Conservation (phyloP, 1,140 invertebrate species). For the Anoplophora glabripennis region DNA sequence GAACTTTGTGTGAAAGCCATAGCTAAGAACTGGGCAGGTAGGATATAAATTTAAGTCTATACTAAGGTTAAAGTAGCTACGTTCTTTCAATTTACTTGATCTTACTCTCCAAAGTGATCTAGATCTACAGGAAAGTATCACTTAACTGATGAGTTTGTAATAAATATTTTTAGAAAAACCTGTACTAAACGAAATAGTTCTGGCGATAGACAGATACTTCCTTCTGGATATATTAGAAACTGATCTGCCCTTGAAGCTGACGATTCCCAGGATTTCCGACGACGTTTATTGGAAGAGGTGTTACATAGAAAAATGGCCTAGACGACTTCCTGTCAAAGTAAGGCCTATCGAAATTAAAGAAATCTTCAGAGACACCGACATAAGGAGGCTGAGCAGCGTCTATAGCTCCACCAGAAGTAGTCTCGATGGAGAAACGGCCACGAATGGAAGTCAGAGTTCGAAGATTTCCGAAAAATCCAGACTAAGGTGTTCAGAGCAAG, state of each 20-base stretch:
- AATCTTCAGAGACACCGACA: too few species aligned
- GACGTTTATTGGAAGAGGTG: conserved; percentile 24
- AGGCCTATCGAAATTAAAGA: background rate
- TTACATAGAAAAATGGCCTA: conserved; percentile 19
- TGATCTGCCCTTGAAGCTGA: conserved; percentile 9
- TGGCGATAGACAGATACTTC: conserved; percentile 14
- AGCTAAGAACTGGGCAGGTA: conserved; percentile 21
- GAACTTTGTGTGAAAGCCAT: conserved; percentile 18
- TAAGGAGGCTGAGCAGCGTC: too few species aligned
- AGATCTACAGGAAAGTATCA: background rate
- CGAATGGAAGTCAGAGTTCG: background rate
- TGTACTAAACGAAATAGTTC: conserved; percentile 17
- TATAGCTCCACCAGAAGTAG: too few species aligned
- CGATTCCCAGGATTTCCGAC: conserved; percentile 17
- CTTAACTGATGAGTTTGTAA: too few species aligned
- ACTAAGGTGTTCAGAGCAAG: background rate
- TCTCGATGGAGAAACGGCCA: too few species aligned
- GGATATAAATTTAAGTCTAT: background rate
- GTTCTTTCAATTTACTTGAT: background rate
- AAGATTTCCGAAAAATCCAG: background rate
- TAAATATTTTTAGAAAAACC: conserved; percentile 18
- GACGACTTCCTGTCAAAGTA: background rate
- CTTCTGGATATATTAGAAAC: conserved; percentile 18
- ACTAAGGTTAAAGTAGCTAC: background rate
- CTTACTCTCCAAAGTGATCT: background rate